phyloP scores from a whole-genome alignment of 1,140 invertebrate genomes.

The Aphaenogaster rudis region DNA sequence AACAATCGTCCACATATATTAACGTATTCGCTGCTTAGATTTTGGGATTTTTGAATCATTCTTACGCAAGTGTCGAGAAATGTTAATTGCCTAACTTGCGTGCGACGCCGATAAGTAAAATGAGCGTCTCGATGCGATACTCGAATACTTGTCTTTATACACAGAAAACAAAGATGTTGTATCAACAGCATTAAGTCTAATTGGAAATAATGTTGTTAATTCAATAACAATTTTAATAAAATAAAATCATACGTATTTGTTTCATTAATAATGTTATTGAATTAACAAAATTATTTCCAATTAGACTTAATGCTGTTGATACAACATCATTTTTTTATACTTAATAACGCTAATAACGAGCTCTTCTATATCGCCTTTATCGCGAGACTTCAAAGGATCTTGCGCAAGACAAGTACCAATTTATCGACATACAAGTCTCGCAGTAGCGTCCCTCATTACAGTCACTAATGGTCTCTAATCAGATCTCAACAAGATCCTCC shows the following conservation, averaged over 20 bases:
- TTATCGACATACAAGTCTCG: conserved; percentile 64
- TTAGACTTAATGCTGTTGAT: no score
- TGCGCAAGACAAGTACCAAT: conserved; percentile 32
- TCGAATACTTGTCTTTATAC: not conserved
- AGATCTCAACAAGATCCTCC: conserved; percentile 50
- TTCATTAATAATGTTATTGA: no score
- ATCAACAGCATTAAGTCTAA: no score
- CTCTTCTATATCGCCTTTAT: not conserved
- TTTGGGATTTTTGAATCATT: not conserved
- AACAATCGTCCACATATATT: not conserved
- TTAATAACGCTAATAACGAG: conserved; percentile 26
- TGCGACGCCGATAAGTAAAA: not conserved
- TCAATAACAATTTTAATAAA: no score
- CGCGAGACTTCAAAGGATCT: not conserved
- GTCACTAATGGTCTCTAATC: conserved; percentile 68
- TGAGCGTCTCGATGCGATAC: not conserved
- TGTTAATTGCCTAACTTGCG: not conserved
- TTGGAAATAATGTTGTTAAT: no score
- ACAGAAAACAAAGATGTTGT: no score
- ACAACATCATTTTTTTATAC: not conserved
- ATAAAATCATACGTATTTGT: no score
- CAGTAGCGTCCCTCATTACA: conserved; percentile 64
- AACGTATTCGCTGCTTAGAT: not conserved
- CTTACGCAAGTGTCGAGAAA: not conserved
- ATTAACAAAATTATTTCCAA: no score